Evolutionary conservation across 2,113 vertebrate species (phyloP), one percentile per base, ranked within the genome.

Genomic region (Poeciliopsis turrubarensis): DNA sequence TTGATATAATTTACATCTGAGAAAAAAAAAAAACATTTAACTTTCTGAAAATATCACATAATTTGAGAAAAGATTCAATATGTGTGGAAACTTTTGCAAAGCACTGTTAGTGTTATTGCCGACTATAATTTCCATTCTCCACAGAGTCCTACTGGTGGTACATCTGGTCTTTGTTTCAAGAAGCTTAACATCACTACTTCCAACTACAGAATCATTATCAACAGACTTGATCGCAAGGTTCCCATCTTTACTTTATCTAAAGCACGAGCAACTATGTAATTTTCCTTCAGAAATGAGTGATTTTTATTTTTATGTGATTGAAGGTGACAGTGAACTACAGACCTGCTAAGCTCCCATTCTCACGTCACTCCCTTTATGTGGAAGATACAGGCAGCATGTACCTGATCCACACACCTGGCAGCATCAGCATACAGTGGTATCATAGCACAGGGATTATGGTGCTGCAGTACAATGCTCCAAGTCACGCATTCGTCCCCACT

Each of bases 351-450:
- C 90, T 99, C 61, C 98, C 98, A 0, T 98, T 97, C 87, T 95
- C 95, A 57, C 96, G 93, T 80, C 93, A 96, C 70, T 95, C 95
- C 5, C 87, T 99, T 70, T 94, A 90, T 41, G 91, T 99, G 88
- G 96, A 98, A 75, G 98, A 99, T 82, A 99, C 98, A 22, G 97
- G 97, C 57, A 95, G 95, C 54, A 97, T 99, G 97, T 99, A 98
- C 63, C 89, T 96, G 26, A 89, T 99, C 80, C 94, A 94, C 29
- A 98, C 97, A 27, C 97, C 97, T 68, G 94, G 95, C n/a, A 96
- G 97, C 4, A 91, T 99, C 44, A 95, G 88, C 80, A 95, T 99
- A 78, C 97, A 97, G 83, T 99, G 98, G 98, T 96, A 98, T 93
- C 98, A 99, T 69, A 87, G 97, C 89, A 99, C 98, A 3, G 98